Conservation (phyloP, 1,140 invertebrate species). For the Coelopa frigida region DNA sequence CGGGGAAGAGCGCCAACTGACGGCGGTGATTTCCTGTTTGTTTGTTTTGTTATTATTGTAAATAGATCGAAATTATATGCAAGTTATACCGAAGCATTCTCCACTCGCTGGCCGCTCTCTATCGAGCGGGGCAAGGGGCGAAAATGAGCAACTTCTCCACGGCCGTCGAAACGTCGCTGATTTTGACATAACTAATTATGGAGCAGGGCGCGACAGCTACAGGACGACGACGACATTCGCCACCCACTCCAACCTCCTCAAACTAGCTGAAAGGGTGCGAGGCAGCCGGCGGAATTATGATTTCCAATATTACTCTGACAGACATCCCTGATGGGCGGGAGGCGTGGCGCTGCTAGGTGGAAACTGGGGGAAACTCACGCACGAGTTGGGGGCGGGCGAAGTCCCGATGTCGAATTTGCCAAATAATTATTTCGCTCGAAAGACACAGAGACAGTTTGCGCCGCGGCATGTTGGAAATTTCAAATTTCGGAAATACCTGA, state of each 20-base stretch:
- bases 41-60: no score
- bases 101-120: no score
- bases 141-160: no score
- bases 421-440: no score
- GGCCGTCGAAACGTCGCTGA: slow-evolving; percentile 22
- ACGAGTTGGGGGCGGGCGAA: slow-evolving; percentile 10
- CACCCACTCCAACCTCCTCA: background rate
- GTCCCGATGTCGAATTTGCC: no score
- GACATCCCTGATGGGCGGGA: background rate
- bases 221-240: slow-evolving; percentile 4
- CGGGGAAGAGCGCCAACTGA: slow-evolving; percentile 33
- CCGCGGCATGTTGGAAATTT: no score
- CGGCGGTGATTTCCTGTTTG: slow-evolving; percentile 49
- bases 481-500: slow-evolving; percentile 14
- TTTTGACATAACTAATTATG: slow-evolving; percentile 39
- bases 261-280: background rate
- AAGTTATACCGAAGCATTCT: no score
- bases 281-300: background rate
- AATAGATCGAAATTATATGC: no score
- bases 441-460: no score
- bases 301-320: slow-evolving; percentile 2
- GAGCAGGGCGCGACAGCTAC: slow-evolving; percentile 6
- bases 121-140: no score
- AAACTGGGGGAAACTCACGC: background rate
- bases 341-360: background rate